A percentile compares a stretch with the other conserved stretches of the same genome.
These are phyloP conservation scores for Psix sp. DNA, from an alignment of 1,140 invertebrate genomes.

Conservation along the genomic window DNA sequence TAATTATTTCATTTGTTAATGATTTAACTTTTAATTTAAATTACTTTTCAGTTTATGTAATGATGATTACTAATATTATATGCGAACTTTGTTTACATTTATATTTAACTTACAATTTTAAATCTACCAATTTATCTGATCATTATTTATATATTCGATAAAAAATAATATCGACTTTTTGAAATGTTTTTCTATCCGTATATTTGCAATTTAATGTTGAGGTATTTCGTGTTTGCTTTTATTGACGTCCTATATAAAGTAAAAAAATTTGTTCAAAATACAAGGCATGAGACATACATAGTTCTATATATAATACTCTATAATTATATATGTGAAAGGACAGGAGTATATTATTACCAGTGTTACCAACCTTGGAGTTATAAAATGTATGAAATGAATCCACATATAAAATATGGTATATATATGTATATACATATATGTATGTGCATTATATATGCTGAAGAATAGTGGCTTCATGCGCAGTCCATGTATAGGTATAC, in stretches of 20 bases:
- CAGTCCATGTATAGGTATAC: conserved; percentile 7
- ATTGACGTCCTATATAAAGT: neutral
- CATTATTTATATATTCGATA: no score
- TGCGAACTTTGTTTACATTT: no score
- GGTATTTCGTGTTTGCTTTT: no score
- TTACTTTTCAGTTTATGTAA: neutral
- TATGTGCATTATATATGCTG: conserved; percentile 37
- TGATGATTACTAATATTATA: neutral
- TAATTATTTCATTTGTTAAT: conserved; percentile 8
- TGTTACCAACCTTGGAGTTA: conserved; percentile 39
- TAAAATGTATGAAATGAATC: conserved; percentile 32
- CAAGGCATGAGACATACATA: conserved; percentile 31
- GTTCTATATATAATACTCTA: conserved; percentile 54
- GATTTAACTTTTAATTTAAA: neutral
- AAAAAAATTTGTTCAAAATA: conserved; percentile 21
- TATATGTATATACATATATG: conserved; percentile 32
- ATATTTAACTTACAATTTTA: no score
- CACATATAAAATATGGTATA: conserved; percentile 19
- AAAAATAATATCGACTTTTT: no score
- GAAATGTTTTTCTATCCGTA: no score
- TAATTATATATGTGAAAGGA: conserved; percentile 56
- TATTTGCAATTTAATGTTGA: no score
- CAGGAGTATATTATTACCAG: conserved; percentile 46
- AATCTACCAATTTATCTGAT: no score
- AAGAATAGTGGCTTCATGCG: neutral